These are phyloP conservation scores for Rhagonycha fulva DNA, from an alignment of 2,888 invertebrate species.

Conservation along the genomic window DNA sequence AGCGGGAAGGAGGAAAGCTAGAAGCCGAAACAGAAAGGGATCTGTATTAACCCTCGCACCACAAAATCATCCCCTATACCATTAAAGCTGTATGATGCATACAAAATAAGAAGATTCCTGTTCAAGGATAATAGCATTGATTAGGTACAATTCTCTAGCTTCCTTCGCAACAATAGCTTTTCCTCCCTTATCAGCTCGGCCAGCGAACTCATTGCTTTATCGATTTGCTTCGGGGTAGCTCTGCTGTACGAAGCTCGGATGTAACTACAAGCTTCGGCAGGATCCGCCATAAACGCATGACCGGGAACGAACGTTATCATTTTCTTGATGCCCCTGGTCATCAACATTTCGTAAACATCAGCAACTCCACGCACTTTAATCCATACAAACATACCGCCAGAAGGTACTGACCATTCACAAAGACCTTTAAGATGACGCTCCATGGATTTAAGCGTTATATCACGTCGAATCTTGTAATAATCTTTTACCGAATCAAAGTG, in stretches of 20 bases:
- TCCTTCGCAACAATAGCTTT: slow-evolving; percentile 53
- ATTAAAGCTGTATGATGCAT: slow-evolving; percentile 25
- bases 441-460: slow-evolving; percentile 64
- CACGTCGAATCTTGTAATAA: slow-evolving; percentile 68
- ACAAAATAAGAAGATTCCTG: slow-evolving; percentile 15
- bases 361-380: slow-evolving; percentile 67
- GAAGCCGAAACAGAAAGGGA: neutral
- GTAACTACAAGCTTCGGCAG: slow-evolving; percentile 65
- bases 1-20: neutral
- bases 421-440: slow-evolving; percentile 64
- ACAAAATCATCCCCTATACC: neutral
- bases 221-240: slow-evolving; percentile 67
- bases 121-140: slow-evolving; percentile 16
- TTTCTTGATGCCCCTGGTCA: slow-evolving; percentile 68
- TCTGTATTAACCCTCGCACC: neutral
- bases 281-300: slow-evolving; percentile 71
- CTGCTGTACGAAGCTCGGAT: slow-evolving; percentile 75
- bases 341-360: slow-evolving; percentile 76
- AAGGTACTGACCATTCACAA: slow-evolving; percentile 68
- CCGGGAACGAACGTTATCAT: slow-evolving; percentile 76
- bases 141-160: slow-evolving; percentile 50
- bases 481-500: slow-evolving; percentile 64
- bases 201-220: slow-evolving; percentile 63
- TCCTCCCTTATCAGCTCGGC: slow-evolving; percentile 66
- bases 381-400: slow-evolving; percentile 82